Evolutionary conservation across 2,797 vertebrate genomes (phyloP).

Genomic region (Myripristis murdjan): DNA sequence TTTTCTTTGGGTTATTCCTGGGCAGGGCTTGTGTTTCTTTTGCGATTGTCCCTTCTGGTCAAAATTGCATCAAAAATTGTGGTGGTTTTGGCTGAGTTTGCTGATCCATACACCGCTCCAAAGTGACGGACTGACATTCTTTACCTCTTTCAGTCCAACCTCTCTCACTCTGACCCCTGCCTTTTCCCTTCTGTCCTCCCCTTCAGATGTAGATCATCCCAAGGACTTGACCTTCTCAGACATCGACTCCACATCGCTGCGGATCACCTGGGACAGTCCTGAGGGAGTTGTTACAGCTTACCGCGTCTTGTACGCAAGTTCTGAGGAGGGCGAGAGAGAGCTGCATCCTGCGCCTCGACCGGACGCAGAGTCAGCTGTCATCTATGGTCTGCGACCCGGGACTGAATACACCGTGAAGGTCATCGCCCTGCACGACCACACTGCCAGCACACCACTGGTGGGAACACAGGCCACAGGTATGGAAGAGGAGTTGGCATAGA

Average conservation of each 20-base stretch:
- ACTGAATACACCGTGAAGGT: constrained; percentile 98
- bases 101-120: too few relatives aligned
- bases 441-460: constrained; percentile 92
- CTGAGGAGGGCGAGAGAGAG: constrained; percentile 95
- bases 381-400: constrained; percentile 94
- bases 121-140: too few relatives aligned
- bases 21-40: too few relatives aligned
- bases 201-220: constrained; percentile 93
- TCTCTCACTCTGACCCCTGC: neutral
- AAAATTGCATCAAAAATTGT: too few relatives aligned
- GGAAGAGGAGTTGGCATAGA: neutral
- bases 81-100: too few relatives aligned
- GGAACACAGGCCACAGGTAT: constrained; percentile 96
- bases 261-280: constrained; percentile 96
- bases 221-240: constrained; percentile 97
- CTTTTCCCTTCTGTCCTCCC: neutral
- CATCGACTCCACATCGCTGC: constrained; percentile 94
- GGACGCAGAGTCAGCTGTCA: constrained; percentile 92
- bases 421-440: constrained; percentile 93
- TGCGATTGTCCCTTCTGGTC: too few relatives aligned
- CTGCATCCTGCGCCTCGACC: constrained; percentile 91
- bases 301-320: constrained; percentile 92
- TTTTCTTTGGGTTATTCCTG: too few relatives aligned
- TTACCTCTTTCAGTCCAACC: too few relatives aligned
- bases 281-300: constrained; percentile 95